Evolutionary conservation across 2,888 invertebrate genomes (phyloP).

Genomic region (Pandemis heparana): DNA sequence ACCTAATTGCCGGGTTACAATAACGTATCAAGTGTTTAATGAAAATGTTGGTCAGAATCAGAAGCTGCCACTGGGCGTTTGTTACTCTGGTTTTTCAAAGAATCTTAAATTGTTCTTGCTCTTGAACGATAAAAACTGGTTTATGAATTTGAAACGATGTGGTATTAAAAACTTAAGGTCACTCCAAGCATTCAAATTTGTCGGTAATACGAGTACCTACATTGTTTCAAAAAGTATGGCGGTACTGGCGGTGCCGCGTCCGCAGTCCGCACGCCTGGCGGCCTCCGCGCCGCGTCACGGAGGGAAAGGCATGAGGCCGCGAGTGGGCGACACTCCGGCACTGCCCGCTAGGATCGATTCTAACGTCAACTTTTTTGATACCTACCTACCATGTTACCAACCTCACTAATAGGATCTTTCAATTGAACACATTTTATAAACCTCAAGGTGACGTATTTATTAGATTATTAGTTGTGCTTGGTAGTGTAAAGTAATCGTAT

Average conservation of each 20-base stretch:
- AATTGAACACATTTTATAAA: conserved; percentile 24
- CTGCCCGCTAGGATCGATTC: conserved; percentile 48
- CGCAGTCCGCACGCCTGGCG: conserved; percentile 24
- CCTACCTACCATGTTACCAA: conserved; percentile 36
- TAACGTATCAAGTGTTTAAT: conserved; percentile 13
- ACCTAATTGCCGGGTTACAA: conserved; percentile 16
- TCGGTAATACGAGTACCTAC: conserved; percentile 22
- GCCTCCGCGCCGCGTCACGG: conserved; percentile 43
- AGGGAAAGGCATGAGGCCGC: conserved; percentile 66
- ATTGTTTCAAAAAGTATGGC: conserved; percentile 43
- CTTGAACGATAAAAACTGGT: neutral
- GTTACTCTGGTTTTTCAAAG: neutral
- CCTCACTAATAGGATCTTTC: conserved; percentile 42
- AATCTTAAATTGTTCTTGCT: neutral
- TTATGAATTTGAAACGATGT: conserved; percentile 5
- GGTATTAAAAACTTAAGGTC: conserved; percentile 19
- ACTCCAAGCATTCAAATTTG: conserved; percentile 34
- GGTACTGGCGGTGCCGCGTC: conserved; percentile 29
- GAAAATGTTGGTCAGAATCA: neutral
- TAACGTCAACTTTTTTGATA: conserved; percentile 53
- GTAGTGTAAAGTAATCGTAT: neutral
- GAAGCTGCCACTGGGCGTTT: neutral
- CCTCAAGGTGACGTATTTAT: conserved; percentile 13
- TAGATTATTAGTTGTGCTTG: neutral
- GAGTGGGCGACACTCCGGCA: conserved; percentile 51